Evolutionary conservation across 2,888 invertebrate species (phyloP).

Genomic region (Chesias legatella): DNA sequence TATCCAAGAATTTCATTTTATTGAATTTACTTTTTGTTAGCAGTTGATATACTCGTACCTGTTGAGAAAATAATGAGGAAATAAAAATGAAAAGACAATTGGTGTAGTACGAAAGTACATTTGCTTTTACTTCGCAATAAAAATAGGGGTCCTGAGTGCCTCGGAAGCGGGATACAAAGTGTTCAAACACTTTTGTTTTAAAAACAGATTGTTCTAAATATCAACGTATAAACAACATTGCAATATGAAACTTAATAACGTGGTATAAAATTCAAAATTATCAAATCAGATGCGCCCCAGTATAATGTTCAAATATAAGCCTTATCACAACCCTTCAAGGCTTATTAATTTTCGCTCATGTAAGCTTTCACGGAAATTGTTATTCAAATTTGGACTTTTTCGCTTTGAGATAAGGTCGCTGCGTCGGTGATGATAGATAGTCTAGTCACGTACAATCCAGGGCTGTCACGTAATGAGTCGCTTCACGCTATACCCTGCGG

Average conservation of each 20-base stretch:
- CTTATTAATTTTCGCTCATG: conserved; percentile 12
- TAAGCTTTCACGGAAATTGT: not conserved
- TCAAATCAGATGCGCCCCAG: not conserved
- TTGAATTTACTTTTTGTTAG: no score
- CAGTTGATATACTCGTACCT: no score
- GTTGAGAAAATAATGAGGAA: no score
- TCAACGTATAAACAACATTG: conserved; percentile 5
- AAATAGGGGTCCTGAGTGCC: not conserved
- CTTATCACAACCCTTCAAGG: conserved; percentile 12
- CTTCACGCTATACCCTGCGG: conserved; percentile 20
- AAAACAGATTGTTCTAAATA: conserved; percentile 9
- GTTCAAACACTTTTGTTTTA: conserved; percentile 14
- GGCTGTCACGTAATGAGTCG: conserved; percentile 27
- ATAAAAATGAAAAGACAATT: no score
- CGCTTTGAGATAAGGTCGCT: conserved; percentile 12
- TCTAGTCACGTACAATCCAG: conserved; percentile 21
- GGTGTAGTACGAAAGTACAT: no score
- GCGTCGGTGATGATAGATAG: conserved; percentile 5
- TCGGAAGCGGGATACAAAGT: conserved; percentile 7
- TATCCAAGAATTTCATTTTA: no score
- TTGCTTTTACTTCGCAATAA: no score
- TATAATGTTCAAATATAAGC: conserved; percentile 7
- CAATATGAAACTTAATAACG: conserved; percentile 5
- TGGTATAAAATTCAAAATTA: conserved; percentile 4
- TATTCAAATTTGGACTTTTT: conserved; percentile 19